Base-by-base conservation (phyloP, 2,113 vertebrate genomes). In the Oncorhynchus kisutch region DNA sequence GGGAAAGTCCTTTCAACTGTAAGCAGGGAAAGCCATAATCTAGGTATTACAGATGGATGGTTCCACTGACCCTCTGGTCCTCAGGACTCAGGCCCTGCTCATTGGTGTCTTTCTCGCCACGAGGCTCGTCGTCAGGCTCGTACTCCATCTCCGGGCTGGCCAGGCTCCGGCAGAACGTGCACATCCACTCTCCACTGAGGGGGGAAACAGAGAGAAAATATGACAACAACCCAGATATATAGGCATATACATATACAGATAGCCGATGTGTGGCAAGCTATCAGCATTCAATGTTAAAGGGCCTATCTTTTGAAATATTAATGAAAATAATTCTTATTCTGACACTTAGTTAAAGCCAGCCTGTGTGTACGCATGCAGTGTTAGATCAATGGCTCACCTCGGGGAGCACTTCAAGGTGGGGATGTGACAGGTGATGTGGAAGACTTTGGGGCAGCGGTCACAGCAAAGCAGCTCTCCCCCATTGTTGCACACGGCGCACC, bases 401-500 rank as follows among this genome's bases (percentile, higher is more conserved):
- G 95, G 96, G 78, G 94, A 95, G 81, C 93, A 95, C 87, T 95
- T 94, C n/a, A 96, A 94, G 0, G 95, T 97, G 7, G 98, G 98
- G 70, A 99, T 96, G 9, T 99, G 98, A 81, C 98, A 99, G 83
- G 96, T 97, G 85, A 98, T 96, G 91, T 99, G 98, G 89, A 99
- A 99, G 81, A 99, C 98, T 90, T 98, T 99, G 9, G 98, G 98
- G 86, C 98, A 99, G 87, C 94, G 97, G 84, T 99, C 97, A 79
- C 98, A 99, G 88, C 98, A 99, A 12, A 99, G 87, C 4, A 99
- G 94, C 78, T 98, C 96, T 13, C 98, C 98, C 67, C 97, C 98
- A 0, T 99, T 99, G 84, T 96, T 97, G 90, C 98, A 99, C 71
- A 99, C 98, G 0, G 97, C 98, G 73, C 98, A 99, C 98, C 97